These are phyloP conservation scores for Amiota minor DNA, from an alignment of 2,888 invertebrate species.

Conservation along the genomic window DNA sequence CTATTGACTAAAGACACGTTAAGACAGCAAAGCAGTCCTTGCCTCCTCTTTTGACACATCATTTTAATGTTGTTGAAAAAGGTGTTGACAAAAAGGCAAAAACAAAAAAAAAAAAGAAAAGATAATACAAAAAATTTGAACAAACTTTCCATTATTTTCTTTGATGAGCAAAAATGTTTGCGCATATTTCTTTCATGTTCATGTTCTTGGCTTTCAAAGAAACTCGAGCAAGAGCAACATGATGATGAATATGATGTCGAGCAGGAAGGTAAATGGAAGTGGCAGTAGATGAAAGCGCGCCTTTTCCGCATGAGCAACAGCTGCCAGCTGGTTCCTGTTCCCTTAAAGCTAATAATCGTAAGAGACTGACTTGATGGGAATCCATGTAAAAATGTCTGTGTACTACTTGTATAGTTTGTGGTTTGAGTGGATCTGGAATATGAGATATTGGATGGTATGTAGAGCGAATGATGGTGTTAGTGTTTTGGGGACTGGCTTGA, in stretches of 20 bases:
- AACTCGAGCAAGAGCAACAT: too few relatives aligned
- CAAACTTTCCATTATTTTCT: conserved; percentile 25
- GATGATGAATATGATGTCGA: too few relatives aligned
- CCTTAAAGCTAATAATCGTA: too few relatives aligned
- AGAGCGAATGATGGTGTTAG: too few relatives aligned
- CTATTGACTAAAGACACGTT: conserved; percentile 15
- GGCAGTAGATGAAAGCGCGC: conserved; percentile 16
- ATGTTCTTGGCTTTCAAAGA: background rate
- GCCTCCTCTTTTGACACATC: conserved; percentile 19
- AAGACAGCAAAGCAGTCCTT: conserved; percentile 3
- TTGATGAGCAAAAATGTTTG: conserved; percentile 21
- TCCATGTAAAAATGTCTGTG: too few relatives aligned
- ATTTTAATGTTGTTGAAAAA: conserved; percentile 11
- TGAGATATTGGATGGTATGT: background rate
- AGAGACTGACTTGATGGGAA: too few relatives aligned
- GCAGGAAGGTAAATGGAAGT: too few relatives aligned
- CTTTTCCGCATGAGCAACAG: conserved; percentile 27
- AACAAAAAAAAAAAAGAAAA: too few relatives aligned
- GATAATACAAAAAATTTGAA: background rate
- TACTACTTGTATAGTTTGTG: too few relatives aligned
- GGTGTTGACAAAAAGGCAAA: background rate
- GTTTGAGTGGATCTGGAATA: background rate
- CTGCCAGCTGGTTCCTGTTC: background rate
- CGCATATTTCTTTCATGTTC: background rate
- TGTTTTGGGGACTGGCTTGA: too few relatives aligned